Evolutionary conservation across 2,888 invertebrate genomes (phyloP).

Genomic region (Eilema caniola): DNA sequence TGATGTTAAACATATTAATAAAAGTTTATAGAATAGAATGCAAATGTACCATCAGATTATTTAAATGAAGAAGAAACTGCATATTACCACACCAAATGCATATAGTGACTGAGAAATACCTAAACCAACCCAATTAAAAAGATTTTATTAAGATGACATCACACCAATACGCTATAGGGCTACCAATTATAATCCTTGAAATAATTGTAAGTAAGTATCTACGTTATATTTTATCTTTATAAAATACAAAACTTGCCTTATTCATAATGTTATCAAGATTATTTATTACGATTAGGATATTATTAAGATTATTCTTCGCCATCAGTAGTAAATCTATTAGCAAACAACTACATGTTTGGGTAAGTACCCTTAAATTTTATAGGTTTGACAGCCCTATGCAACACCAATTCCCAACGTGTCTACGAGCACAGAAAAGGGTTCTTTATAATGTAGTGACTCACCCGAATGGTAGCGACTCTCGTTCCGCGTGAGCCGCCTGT

Average conservation of each 20-base stretch:
- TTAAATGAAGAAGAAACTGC: slow-evolving; percentile 13
- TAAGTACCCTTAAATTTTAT: neutral
- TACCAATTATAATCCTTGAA: slow-evolving; percentile 28
- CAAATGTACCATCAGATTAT: slow-evolving; percentile 21
- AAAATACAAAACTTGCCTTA: neutral
- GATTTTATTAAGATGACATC: slow-evolving; percentile 45
- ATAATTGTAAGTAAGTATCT: neutral
- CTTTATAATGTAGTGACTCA: slow-evolving; percentile 85
- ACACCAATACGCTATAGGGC: slow-evolving; percentile 48
- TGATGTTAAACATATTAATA: slow-evolving; percentile 7
- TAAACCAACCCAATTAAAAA: slow-evolving; percentile 48
- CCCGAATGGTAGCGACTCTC: slow-evolving; percentile 98
- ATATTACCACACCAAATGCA: slow-evolving; percentile 40
- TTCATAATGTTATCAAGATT: neutral
- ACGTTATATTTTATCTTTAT: neutral
- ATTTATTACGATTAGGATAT: slow-evolving; percentile 13
- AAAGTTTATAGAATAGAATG: slow-evolving; percentile 12
- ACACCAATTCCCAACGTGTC: slow-evolving; percentile 59
- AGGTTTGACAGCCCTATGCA: slow-evolving; percentile 35
- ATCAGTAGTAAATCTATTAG: neutral
- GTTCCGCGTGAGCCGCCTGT: slow-evolving; percentile 96
- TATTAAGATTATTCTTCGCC: neutral
- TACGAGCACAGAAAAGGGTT: slow-evolving; percentile 61
- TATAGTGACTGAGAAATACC: slow-evolving; percentile 32
- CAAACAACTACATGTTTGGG: neutral